Evolutionary conservation across 2,797 vertebrate species (phyloP).

Genomic region (Sebastes hubbsi): DNA sequence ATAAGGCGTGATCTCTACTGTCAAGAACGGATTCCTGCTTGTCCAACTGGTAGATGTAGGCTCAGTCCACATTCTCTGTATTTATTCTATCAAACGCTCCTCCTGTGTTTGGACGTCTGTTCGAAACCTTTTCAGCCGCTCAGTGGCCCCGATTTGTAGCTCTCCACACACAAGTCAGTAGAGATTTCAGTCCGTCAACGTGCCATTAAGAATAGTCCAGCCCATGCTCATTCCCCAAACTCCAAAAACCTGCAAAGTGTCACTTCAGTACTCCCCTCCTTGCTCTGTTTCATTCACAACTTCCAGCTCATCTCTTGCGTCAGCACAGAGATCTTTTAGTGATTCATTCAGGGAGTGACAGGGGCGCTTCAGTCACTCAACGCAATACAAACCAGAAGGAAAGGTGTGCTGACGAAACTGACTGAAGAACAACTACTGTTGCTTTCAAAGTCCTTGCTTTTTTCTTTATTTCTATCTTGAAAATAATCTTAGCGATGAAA

Average conservation of each 20-base stretch:
- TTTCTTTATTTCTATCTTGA: conserved; percentile 78
- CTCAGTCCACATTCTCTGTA: conserved; percentile 11
- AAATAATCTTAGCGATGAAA: conserved; percentile 77
- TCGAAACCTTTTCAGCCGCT: conserved; percentile 49
- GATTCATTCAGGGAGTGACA: conserved; percentile 68
- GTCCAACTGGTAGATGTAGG: neutral
- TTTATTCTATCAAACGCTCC: conserved; percentile 22
- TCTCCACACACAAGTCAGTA: conserved; percentile 37
- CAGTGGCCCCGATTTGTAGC: conserved; percentile 23
- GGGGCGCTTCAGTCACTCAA: conserved; percentile 92
- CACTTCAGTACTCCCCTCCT: conserved; percentile 82
- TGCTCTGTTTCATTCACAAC: conserved; percentile 88
- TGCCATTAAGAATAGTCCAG: conserved; percentile 71
- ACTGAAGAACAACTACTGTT: conserved; percentile 71
- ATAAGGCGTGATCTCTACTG: neutral
- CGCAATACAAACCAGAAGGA: conserved; percentile 89
- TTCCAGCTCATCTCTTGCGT: conserved; percentile 90
- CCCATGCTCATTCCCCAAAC: conserved; percentile 41
- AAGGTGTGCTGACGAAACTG: conserved; percentile 84
- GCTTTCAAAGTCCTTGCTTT: conserved; percentile 63
- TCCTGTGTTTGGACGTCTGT: conserved; percentile 34
- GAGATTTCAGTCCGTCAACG: conserved; percentile 50
- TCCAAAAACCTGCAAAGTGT: conserved; percentile 38
- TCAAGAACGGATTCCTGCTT: conserved; percentile 13
- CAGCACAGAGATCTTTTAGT: conserved; percentile 73